Evolutionary conservation across 2,113 vertebrate genomes (phyloP), one percentile per base, ranked within the genome.

Genomic region (Butorides virescens): DNA sequence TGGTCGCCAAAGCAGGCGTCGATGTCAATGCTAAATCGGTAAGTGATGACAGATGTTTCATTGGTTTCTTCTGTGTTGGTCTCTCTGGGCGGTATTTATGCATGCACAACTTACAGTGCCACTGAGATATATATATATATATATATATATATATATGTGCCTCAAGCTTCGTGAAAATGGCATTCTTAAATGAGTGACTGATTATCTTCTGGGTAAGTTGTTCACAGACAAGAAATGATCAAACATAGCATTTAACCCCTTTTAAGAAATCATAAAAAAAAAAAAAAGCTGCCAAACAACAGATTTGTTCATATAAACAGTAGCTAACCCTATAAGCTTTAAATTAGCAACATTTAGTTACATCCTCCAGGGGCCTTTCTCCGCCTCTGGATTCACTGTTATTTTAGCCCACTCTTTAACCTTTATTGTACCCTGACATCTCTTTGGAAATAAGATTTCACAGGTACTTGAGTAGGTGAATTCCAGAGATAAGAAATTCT

Each of bases 1-100:
- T 98, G 98, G 98, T 98, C 96, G 89, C 98, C 95, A 97, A 96
- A 95, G 97, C 96, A 77, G 98, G 98, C 96, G 97, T 97, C 62
- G 97, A 98, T 95, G 97, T 99, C 98, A 98, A 97, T 96, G 96
- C 97, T 97, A 97, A 98, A 98, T 98, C 98, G 96, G 98, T 98
- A 98, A 98, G 98, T 96, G 97, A 96, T 97, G 98, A 98, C 97
- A 98, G 98, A 97, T 85, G 94, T 95, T 97, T 96, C 97, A 94
- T 97, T 97, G 93, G 97, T 97, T 95, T 80, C 63, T 96, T 91
- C 93, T 95, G 55, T 62, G 74, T 92, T 97, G 97, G 91, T 95
- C 95, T 94, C 96, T 95, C 93, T 82, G 88, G 97, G 97, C 93
- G 70, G 95, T 94, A 97, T 96, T 97, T 97, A 97, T 96, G 96